Conservation (phyloP, 2,888 invertebrate species). For the Embidobia sp. region DNA sequence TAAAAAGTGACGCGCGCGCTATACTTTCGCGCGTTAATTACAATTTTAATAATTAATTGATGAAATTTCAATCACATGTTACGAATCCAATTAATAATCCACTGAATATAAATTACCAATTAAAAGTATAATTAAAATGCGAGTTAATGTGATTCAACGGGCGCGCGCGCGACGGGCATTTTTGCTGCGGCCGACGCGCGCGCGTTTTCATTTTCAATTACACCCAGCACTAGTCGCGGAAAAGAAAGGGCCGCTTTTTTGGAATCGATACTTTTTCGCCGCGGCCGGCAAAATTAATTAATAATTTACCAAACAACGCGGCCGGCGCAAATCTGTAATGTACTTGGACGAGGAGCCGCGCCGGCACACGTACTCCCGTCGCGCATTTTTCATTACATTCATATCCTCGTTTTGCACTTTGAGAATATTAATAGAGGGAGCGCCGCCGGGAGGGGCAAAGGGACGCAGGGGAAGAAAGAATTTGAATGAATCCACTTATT, state of each 20-base stretch:
- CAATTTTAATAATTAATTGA: constrained; percentile 60
- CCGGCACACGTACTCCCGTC: constrained; percentile 45
- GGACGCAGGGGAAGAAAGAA: constrained; percentile 46
- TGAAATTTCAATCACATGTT: constrained; percentile 53
- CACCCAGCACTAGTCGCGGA: constrained; percentile 11
- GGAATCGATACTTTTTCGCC: constrained; percentile 50
- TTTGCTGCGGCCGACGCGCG: constrained; percentile 15
- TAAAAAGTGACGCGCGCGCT: too few relatives aligned
- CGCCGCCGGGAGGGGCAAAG: background rate
- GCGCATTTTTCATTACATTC: constrained; percentile 62
- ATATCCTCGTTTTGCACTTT: constrained; percentile 63
- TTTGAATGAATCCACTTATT: constrained; percentile 66
- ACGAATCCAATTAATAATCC: constrained; percentile 61
- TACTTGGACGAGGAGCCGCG: constrained; percentile 34
- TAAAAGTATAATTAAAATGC: constrained; percentile 61
- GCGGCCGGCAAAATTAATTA: constrained; percentile 45
- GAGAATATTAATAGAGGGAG: constrained; percentile 60
- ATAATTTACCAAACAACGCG: constrained; percentile 51
- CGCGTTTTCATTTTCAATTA: constrained; percentile 62
- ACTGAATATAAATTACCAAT: constrained; percentile 63
- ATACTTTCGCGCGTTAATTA: constrained; percentile 50
- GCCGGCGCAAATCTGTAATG: constrained; percentile 39
- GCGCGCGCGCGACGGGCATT: constrained; percentile 21
- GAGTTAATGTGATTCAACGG: constrained; percentile 53
- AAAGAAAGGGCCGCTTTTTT: constrained; percentile 8